phyloP scores from a whole-genome alignment of 2,797 vertebrate genomes.

The Florisuga fusca region DNA sequence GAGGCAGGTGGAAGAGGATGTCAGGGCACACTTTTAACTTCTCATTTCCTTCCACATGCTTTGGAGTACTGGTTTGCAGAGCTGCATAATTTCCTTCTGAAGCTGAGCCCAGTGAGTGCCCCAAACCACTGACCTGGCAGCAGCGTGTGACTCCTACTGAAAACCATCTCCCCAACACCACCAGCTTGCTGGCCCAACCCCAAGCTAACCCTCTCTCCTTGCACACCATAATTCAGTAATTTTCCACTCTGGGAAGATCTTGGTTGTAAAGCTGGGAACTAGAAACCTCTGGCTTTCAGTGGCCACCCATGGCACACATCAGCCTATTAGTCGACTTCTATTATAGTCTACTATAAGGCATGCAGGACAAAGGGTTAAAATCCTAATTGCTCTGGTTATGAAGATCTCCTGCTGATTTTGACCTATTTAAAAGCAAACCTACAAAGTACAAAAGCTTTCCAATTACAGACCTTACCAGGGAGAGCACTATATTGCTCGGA shows the following conservation, averaged over 20 bases:
- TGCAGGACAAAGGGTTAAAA: constrained; percentile 59
- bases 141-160: background rate
- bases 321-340: background rate
- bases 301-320: background rate
- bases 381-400: constrained; percentile 70
- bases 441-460: constrained; percentile 60
- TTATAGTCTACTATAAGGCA: background rate
- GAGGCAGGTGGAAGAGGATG: background rate
- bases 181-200: background rate
- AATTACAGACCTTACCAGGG: constrained; percentile 44
- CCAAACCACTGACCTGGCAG: constrained; percentile 2
- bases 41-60: background rate
- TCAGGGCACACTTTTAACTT: background rate
- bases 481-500: constrained; percentile 45
- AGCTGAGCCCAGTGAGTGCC: background rate
- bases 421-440: constrained; percentile 75
- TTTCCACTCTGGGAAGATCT: constrained; percentile 1
- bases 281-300: background rate
- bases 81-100: background rate
- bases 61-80: background rate
- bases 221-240: background rate
- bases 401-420: constrained; percentile 72
- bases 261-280: background rate
- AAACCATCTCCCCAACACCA: background rate
- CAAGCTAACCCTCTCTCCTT: background rate